Evolutionary conservation across 2,113 vertebrate species (phyloP).

Genomic region (Paramisgurnus dabryanus): DNA sequence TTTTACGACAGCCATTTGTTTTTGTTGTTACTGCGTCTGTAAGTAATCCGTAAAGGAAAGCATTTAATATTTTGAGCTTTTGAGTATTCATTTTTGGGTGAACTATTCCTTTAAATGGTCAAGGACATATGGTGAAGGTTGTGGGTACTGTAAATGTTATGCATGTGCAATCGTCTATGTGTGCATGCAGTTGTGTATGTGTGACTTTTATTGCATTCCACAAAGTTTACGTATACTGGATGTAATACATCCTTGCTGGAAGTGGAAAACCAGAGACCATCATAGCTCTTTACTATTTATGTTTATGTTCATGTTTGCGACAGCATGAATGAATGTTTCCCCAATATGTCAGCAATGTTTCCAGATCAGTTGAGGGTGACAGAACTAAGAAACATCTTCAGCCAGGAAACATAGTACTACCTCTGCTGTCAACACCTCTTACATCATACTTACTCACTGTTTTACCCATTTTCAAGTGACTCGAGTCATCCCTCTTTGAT

Average conservation of each 20-base stretch:
- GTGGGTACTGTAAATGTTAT: slow-evolving; percentile 52
- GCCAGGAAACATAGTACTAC: not conserved
- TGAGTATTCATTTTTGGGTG: no score
- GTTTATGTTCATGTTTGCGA: not conserved
- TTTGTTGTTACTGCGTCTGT: no score
- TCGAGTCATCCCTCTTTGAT: not conserved
- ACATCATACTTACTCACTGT: not conserved
- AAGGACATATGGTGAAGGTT: slow-evolving; percentile 56
- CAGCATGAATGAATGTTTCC: not conserved
- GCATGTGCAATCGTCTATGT: slow-evolving; percentile 49
- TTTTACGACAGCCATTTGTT: no score
- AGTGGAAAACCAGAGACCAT: not conserved
- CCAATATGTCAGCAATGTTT: not conserved
- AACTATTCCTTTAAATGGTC: no score
- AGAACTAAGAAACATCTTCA: not conserved
- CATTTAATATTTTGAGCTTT: no score
- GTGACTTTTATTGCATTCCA: slow-evolving; percentile 5
- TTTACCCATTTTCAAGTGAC: not conserved
- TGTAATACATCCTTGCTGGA: no score
- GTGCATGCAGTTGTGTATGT: slow-evolving; percentile 23
- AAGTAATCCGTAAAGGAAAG: no score
- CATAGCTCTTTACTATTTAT: not conserved
- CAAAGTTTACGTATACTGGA: no score
- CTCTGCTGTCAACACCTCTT: not conserved
- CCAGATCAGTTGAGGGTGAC: slow-evolving; percentile 7